Conservation (phyloP, 2,797 vertebrate species). For the Toxotes lorentzi region DNA sequence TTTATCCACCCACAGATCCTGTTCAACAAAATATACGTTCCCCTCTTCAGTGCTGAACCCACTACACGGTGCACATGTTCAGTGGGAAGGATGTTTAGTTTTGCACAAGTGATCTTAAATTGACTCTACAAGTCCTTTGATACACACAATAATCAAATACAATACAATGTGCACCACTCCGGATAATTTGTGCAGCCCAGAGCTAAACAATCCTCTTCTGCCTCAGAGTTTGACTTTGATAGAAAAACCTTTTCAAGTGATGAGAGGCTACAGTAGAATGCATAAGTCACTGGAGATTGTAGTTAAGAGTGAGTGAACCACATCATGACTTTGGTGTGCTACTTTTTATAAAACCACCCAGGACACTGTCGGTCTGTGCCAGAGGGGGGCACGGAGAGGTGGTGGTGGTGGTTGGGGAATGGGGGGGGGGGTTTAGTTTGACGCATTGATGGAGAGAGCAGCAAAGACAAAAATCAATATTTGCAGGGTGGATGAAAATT, state of each 20-base stretch:
- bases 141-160: constrained; percentile 44
- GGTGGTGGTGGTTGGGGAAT: constrained; percentile 27
- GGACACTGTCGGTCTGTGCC: constrained; percentile 45
- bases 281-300: constrained; percentile 56
- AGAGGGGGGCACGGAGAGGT: constrained; percentile 41
- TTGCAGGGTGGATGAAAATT: constrained; percentile 76
- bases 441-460: constrained; percentile 73
- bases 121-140: constrained; percentile 46
- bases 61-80: neutral
- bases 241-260: constrained; percentile 47
- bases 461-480: constrained; percentile 81
- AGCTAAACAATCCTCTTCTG: constrained; percentile 46
- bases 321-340: constrained; percentile 69
- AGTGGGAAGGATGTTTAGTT: constrained; percentile 40
- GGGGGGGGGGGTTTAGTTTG: constrained; percentile 45
- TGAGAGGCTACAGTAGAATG: constrained; percentile 36
- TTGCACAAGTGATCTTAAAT: constrained; percentile 48
- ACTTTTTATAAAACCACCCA: constrained; percentile 67
- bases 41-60: neutral
- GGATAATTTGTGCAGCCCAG: constrained; percentile 42
- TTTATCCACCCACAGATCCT: constrained; percentile 13
- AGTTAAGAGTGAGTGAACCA: constrained; percentile 67
- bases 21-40: neutral
- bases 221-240: constrained; percentile 60
- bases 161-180: constrained; percentile 39